Evolutionary conservation across 2,797 vertebrate species (phyloP).

Genomic region (Hoplostethus mediterraneus): DNA sequence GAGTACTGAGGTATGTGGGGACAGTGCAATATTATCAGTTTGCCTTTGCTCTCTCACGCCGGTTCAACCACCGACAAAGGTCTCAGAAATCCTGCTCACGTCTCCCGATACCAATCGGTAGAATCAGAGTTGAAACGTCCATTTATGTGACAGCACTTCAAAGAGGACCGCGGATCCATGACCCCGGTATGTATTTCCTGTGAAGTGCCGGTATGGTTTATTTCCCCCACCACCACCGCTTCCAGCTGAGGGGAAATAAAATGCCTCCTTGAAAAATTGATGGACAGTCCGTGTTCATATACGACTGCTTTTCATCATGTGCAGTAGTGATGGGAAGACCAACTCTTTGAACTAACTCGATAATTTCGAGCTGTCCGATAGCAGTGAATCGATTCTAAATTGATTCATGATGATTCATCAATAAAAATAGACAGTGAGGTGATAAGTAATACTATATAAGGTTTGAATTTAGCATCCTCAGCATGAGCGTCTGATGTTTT

Average conservation of each 20-base stretch:
- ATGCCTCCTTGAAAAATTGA: slow-evolving; percentile 48
- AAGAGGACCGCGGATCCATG: slow-evolving; percentile 40
- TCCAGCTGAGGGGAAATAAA: slow-evolving; percentile 40
- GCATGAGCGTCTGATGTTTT: too few species aligned
- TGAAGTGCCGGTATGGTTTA: slow-evolving; percentile 38
- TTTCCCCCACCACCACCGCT: neutral
- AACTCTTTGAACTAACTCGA: too few species aligned
- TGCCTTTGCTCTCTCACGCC: slow-evolving; percentile 13
- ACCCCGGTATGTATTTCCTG: slow-evolving; percentile 26
- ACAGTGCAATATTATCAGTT: neutral
- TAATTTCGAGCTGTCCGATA: too few species aligned
- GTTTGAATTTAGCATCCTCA: too few species aligned
- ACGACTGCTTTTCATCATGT: slow-evolving; percentile 31
- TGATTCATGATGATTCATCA: too few species aligned
- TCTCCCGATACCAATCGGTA: slow-evolving; percentile 52
- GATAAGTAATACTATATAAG: too few species aligned
- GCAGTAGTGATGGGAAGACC: neutral
- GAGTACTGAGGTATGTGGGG: neutral
- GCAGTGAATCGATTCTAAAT: too few species aligned
- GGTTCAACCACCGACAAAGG: slow-evolving; percentile 24
- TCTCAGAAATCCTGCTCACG: slow-evolving; percentile 40
- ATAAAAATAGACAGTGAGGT: too few species aligned
- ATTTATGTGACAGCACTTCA: slow-evolving; percentile 54
- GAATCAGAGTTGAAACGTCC: slow-evolving; percentile 53
- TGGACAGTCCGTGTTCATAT: slow-evolving; percentile 37